These are phyloP conservation scores for Drosophila lutescens DNA, from an alignment of 2,888 invertebrate species.

Conservation along the genomic window DNA sequence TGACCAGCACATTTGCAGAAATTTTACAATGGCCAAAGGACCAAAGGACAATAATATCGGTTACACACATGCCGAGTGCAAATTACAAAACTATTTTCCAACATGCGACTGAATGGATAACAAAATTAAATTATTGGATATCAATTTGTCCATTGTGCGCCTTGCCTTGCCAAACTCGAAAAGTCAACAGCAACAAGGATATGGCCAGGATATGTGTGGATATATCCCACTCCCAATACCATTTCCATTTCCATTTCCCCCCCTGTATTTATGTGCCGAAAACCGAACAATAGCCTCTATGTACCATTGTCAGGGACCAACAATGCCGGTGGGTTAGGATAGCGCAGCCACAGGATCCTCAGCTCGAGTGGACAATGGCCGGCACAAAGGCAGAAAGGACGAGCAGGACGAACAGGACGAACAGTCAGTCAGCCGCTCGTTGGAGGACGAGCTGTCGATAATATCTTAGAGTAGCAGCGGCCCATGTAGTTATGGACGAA, in stretches of 20 bases:
- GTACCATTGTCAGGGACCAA: conserved; percentile 71
- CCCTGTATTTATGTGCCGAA: conserved; percentile 31
- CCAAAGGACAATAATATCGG: conserved; percentile 73
- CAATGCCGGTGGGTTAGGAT: conserved; percentile 64
- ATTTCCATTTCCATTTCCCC: background rate
- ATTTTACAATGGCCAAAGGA: conserved; percentile 62
- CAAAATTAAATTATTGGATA: conserved; percentile 80
- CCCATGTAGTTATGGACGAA: conserved; percentile 67
- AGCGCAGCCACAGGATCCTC: conserved; percentile 27
- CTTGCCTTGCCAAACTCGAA: conserved; percentile 64
- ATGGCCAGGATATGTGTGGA: conserved; percentile 45
- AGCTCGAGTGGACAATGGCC: conserved; percentile 67
- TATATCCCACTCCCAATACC: background rate
- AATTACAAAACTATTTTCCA: conserved; percentile 78
- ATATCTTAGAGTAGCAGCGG: conserved; percentile 73
- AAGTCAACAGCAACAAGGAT: conserved; percentile 72
- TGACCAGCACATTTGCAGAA: conserved; percentile 49
- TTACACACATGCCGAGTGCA: conserved; percentile 75
- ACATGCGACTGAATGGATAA: conserved; percentile 74
- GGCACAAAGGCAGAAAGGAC: conserved; percentile 38
- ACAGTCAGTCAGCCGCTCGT: conserved; percentile 54
- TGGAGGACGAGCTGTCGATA: conserved; percentile 73
- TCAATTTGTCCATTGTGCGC: conserved; percentile 75
- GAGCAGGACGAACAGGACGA: conserved; percentile 14
- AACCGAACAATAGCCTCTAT: conserved; percentile 61